A percentile compares a stretch with the other conserved stretches of the same genome.
These are phyloP conservation scores for Monochamus saltuarius DNA, from an alignment of 1,140 invertebrate genomes.

Conservation along the genomic window DNA sequence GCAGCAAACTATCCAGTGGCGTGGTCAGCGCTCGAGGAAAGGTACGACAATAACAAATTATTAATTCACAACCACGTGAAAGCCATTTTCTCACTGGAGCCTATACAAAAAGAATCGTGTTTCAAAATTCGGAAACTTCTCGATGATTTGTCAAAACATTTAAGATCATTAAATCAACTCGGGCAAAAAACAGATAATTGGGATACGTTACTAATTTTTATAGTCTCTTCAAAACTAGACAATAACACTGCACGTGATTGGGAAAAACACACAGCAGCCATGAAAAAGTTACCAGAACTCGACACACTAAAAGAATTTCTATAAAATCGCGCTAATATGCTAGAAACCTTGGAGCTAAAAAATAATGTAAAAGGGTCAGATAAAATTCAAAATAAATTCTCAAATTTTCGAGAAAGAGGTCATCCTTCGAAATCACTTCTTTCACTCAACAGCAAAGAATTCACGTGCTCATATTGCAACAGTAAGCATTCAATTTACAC, in stretches of 20 bases:
- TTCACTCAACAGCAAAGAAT: too few species aligned
- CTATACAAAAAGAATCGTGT: constrained; percentile 26
- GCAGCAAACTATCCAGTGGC: constrained; percentile 32
- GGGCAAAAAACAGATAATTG: constrained; percentile 34
- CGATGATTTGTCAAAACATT: constrained; percentile 19
- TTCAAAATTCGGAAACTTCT: constrained; percentile 20
- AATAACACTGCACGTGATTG: neutral
- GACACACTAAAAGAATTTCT: too few species aligned
- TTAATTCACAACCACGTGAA: constrained; percentile 24
- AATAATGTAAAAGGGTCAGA: too few species aligned
- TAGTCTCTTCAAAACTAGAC: constrained; percentile 4
- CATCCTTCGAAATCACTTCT: too few species aligned
- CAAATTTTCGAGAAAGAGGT: too few species aligned
- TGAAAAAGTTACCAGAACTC: too few species aligned
- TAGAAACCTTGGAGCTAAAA: too few species aligned
- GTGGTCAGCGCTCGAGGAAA: constrained; percentile 26
- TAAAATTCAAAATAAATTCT: too few species aligned
- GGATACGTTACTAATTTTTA: constrained; percentile 29
- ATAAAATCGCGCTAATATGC: too few species aligned
- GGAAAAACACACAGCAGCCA: neutral
- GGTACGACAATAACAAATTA: constrained; percentile 34
- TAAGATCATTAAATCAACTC: constrained; percentile 28
- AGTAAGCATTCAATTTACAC: too few species aligned
- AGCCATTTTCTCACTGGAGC: constrained; percentile 16
- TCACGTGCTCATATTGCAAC: too few species aligned